Evolutionary conservation across 2,797 vertebrate genomes (phyloP), one percentile per base, ranked within the genome.

Genomic region (Scolopax bukidnonensis): DNA sequence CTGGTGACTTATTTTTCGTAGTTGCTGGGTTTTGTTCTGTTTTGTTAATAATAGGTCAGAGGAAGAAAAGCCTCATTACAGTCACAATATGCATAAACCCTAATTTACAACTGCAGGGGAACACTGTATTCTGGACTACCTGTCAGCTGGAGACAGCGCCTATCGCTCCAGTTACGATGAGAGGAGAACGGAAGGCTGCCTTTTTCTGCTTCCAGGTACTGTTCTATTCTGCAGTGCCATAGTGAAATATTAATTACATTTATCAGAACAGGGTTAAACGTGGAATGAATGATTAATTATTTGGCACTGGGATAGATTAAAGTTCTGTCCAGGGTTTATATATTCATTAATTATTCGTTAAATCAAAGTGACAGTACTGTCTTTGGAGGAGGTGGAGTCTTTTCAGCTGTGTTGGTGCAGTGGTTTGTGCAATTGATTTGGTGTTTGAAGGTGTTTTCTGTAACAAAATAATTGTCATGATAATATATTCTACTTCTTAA

Each of bases 191-290:
- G 86, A 93, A 90, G 43, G 67, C 88, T 86, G 71, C 76, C 16
- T 90, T 67, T 60, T 75, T 74, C 68, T 90, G 84, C 64, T 95
- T 32, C 70, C 56, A 92, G 78, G 81, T 94, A 89, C 77, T 79
- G 17, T n/a, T 94, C 73, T 87, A 1, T 75, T 95, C 93, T 95
- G 81, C 84, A 89, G 87, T 89, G 86, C 91, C 70, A 80, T 30
- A 38, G 77, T 87, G 92, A 97, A 92, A 93, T 95, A 93, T 95
- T 94, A 96, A 97, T 97, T 96, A 93, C 78, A 76, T 94, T 93
- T 96, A 94, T 93, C 80, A 87, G 88, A 94, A 76, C 67, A 90
- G 86, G 84, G 84, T 96, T 96, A 92, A 92, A 84, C 1, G 32
- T 90, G 89, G 68, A 95, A 92, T 56, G 78, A 97, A 92, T 93